Conservation (phyloP, 2,888 invertebrate species). For the Vannuccia rotundouncinata region DNA sequence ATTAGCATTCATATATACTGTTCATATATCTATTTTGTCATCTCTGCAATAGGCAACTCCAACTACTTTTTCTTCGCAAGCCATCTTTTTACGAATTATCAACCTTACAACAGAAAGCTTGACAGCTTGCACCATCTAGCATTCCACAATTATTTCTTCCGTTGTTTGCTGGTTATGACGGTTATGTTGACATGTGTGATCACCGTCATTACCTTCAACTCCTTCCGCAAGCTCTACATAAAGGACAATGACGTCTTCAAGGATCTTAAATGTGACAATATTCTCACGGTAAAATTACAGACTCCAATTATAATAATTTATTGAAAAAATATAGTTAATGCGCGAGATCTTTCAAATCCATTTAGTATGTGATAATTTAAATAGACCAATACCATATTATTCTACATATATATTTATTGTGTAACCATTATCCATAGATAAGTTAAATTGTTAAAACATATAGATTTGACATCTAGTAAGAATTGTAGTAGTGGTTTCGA, state of each 20-base stretch:
- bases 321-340: too few species aligned
- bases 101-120: too few species aligned
- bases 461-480: background rate
- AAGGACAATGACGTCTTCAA: constrained; percentile 76
- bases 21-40: constrained; percentile 93
- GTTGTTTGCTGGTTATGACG: constrained; percentile 71
- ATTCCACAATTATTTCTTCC: background rate
- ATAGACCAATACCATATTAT: too few species aligned
- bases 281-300: constrained; percentile 90
- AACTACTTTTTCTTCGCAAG: constrained; percentile 99
- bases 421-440: too few species aligned
- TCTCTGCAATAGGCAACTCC: constrained; percentile 92
- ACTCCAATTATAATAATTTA: too few species aligned
- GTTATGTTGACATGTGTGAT: constrained; percentile 94
- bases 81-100: constrained; percentile 82
- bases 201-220: constrained; percentile 98
- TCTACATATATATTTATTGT: too few species aligned
- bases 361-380: too few species aligned
- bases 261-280: constrained; percentile 95
- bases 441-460: too few species aligned
- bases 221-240: constrained; percentile 98
- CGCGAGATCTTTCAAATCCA: too few species aligned
- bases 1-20: too few species aligned
- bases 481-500: background rate
- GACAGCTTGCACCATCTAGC: too few species aligned